phyloP scores from a whole-genome alignment of 1,140 invertebrate species.

The Charaxes varanes region DNA sequence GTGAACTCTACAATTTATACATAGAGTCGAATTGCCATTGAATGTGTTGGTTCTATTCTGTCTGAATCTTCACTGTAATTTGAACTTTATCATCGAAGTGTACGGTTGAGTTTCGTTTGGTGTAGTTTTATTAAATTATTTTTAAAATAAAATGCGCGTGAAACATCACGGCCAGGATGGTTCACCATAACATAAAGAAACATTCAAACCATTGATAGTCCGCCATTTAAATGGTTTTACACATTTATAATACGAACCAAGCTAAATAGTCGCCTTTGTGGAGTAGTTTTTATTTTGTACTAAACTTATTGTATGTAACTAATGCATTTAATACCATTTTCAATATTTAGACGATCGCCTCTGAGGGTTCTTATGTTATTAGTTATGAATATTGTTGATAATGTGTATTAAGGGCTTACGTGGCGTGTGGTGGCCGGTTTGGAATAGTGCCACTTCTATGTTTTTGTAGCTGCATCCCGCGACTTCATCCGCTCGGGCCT shows the following conservation, averaged over 20 bases:
- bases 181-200: constrained; percentile 69
- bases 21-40: constrained; percentile 21
- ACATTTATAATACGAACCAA: constrained; percentile 71
- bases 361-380: constrained; percentile 28
- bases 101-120: constrained; percentile 8
- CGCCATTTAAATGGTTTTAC: constrained; percentile 71
- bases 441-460: too few species aligned
- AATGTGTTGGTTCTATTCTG: neutral
- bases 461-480: too few species aligned
- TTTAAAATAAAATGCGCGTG: constrained; percentile 65
- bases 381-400: constrained; percentile 12
- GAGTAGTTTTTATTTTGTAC: constrained; percentile 59
- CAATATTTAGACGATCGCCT: constrained; percentile 60
- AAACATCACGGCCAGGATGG: constrained; percentile 69
- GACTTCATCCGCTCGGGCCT: too few species aligned
- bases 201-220: constrained; percentile 66
- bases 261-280: constrained; percentile 65
- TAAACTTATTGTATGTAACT: constrained; percentile 64
- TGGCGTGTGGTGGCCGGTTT: neutral
- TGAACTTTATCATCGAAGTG: constrained; percentile 1
- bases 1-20: constrained; percentile 3
- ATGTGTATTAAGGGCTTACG: constrained; percentile 5
- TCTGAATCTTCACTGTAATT: constrained; percentile 10
- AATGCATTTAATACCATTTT: constrained; percentile 68
- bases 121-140: constrained; percentile 14